These are phyloP conservation scores for Cyprinodon diabolis DNA, from an alignment of 2,797 vertebrate species.

Conservation along the genomic window DNA sequence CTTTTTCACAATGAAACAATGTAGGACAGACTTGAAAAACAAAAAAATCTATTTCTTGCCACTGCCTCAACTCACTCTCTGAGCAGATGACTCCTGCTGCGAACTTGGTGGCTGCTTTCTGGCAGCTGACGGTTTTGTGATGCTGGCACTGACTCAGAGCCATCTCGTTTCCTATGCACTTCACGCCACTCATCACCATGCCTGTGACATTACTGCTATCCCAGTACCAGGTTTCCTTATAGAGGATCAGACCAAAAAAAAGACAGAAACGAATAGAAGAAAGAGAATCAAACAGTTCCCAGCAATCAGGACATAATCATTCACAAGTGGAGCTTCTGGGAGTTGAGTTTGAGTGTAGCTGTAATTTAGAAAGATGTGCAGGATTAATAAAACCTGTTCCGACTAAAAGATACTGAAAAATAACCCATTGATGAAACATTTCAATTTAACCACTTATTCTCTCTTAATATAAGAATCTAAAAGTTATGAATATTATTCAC, in stretches of 20 bases:
- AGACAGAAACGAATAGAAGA: constrained; percentile 7
- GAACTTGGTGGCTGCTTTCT: constrained; percentile 85
- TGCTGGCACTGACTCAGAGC: constrained; percentile 90
- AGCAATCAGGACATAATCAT: constrained; percentile 19
- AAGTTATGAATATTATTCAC: not conserved
- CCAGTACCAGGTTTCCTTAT: constrained; percentile 99
- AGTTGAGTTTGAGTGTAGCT: not conserved
- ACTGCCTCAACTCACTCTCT: constrained; percentile 86
- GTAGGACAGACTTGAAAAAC: not conserved
- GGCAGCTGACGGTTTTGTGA: constrained; percentile 87
- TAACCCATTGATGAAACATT: not conserved
- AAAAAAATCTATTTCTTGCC: not conserved
- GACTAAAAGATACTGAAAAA: not conserved
- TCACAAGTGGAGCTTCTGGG: constrained; percentile 9
- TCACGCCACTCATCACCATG: constrained; percentile 94
- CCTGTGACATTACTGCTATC: constrained; percentile 92
- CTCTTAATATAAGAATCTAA: not conserved
- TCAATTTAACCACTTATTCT: not conserved
- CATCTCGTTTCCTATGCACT: constrained; percentile 90
- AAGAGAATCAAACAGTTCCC: not conserved
- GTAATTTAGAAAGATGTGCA: constrained; percentile 41
- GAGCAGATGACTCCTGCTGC: constrained; percentile 96
- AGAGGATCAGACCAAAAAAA: constrained; percentile 1
- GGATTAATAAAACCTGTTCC: not conserved
- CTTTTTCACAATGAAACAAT: not conserved